Percentiles rank a stretch among this genome's conserved stretches.
Conservation (phyloP, 2,888 invertebrate species). For the Tenthredo notha region DNA sequence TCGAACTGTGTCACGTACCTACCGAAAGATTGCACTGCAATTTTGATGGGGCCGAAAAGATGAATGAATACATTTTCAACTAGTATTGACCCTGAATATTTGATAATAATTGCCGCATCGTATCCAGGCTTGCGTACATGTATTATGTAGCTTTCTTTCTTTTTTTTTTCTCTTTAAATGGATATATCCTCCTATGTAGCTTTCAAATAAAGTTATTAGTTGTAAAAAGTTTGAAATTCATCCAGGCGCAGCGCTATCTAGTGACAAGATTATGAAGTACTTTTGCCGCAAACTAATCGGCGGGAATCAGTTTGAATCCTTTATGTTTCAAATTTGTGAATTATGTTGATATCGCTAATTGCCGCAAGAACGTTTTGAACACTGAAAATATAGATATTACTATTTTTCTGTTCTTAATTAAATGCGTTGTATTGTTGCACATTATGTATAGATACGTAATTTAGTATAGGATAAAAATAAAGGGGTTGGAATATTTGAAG, state of each 20-base stretch:
- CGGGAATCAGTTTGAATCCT: background rate
- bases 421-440: background rate
- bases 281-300: background rate
- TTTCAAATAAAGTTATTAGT: background rate
- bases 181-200: too few relatives aligned
- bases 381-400: background rate
- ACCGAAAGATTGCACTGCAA: background rate
- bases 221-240: background rate
- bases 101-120: background rate
- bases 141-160: background rate
- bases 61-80: background rate
- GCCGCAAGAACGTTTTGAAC: background rate
- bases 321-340: background rate
- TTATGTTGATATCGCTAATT: background rate
- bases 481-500: constrained; percentile 57
- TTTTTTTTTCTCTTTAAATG: too few relatives aligned
- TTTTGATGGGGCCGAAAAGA: background rate
- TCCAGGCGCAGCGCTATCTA: background rate
- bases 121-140: background rate
- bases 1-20: background rate
- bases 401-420: background rate
- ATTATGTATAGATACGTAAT: background rate
- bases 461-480: background rate
- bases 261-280: background rate
- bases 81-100: background rate